A percentile compares a stretch with the other conserved stretches of the same genome.
Conservation (phyloP, 2,113 vertebrate genomes). For the Rhombomys opimus region DNA sequence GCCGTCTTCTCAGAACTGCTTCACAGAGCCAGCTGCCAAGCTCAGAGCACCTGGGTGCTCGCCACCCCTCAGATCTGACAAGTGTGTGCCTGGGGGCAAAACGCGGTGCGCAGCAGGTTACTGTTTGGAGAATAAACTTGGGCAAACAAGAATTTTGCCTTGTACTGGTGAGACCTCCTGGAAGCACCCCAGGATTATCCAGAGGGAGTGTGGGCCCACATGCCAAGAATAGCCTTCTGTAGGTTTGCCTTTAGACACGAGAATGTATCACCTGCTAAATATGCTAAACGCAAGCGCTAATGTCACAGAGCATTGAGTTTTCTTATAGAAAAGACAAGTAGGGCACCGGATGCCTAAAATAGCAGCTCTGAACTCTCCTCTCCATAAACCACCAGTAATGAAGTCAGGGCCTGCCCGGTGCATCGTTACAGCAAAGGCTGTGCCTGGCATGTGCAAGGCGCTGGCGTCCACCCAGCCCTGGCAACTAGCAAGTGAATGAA, state of each 20-base stretch:
- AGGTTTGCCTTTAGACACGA: neutral
- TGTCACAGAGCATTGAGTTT: conserved; percentile 21
- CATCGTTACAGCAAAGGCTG: neutral
- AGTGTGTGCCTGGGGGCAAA: neutral
- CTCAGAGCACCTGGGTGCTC: neutral
- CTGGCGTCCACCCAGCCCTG: neutral
- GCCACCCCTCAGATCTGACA: neutral
- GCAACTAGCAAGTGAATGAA: neutral
- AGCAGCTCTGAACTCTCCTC: neutral
- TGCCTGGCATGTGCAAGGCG: neutral
- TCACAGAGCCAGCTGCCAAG: neutral
- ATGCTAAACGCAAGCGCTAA: conserved; percentile 39
- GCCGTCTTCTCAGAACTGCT: neutral
- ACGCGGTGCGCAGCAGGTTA: neutral
- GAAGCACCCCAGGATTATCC: neutral
- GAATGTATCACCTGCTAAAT: neutral
- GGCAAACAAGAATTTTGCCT: neutral
- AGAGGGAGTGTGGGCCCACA: neutral
- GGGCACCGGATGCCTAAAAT: conserved; percentile 7
- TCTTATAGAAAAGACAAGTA: conserved; percentile 45
- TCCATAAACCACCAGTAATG: neutral
- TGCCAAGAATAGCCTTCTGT: neutral
- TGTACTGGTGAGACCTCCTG: neutral
- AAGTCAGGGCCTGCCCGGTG: neutral
- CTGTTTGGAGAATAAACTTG: neutral